phyloP scores from a whole-genome alignment of 2,888 invertebrate genomes.

The Phengaris arion region DNA sequence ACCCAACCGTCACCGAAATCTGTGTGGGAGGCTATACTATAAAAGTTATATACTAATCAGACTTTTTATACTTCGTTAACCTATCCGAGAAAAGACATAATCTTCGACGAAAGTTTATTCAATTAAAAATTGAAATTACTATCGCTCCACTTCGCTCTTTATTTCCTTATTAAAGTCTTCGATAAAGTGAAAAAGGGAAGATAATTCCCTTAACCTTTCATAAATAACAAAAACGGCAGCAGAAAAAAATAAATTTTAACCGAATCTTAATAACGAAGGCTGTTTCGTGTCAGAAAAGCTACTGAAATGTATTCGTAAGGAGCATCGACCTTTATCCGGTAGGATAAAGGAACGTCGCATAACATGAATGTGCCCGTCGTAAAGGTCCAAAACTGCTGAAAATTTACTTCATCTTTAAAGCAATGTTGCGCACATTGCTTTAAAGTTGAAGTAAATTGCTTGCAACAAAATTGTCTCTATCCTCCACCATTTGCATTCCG shows the following conservation, averaged over 20 bases:
- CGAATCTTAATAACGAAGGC: slow-evolving; percentile 11
- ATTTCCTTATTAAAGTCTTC: slow-evolving; percentile 14
- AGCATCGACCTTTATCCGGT: too few relatives aligned
- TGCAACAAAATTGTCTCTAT: too few relatives aligned
- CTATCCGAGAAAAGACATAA: background rate
- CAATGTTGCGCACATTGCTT: too few relatives aligned
- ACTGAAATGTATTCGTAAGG: slow-evolving; percentile 4
- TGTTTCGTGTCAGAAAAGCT: background rate
- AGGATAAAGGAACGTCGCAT: background rate
- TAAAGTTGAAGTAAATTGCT: too few relatives aligned
- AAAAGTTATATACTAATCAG: background rate
- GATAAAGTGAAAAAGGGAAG: slow-evolving; percentile 2
- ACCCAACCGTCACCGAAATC: too few relatives aligned
- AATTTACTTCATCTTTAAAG: too few relatives aligned
- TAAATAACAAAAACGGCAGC: slow-evolving; percentile 17
- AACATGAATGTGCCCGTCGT: too few relatives aligned
- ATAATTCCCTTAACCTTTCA: slow-evolving; percentile 12
- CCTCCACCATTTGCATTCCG: too few relatives aligned
- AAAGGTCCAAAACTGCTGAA: too few relatives aligned
- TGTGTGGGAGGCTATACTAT: background rate
- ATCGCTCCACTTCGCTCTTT: background rate
- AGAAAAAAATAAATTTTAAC: slow-evolving; percentile 17
- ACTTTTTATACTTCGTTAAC: background rate
- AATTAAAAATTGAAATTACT: background rate
- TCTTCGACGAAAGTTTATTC: slow-evolving; percentile 7